phyloP scores from a whole-genome alignment of 2,113 vertebrate species.

The Rhynchomys soricoides region DNA sequence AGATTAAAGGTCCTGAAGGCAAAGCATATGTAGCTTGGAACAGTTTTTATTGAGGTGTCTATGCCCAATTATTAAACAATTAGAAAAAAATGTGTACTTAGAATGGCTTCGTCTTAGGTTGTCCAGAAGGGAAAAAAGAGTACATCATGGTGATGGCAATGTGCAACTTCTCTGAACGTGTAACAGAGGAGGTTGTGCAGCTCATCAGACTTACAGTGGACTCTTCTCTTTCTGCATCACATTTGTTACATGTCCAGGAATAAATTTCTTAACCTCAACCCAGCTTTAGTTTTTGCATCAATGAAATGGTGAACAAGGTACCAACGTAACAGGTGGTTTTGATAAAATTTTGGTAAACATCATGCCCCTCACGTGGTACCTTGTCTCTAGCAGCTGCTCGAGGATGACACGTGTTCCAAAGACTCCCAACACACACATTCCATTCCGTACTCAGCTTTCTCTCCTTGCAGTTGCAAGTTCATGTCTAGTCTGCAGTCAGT shows the following conservation, averaged over 20 bases:
- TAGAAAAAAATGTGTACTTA: conserved; percentile 14
- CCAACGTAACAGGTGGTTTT: not conserved
- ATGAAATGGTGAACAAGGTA: not conserved
- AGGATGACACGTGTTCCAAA: not conserved
- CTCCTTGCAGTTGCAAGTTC: not conserved
- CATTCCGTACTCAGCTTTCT: not conserved
- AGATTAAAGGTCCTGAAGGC: not conserved
- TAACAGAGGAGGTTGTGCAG: not conserved
- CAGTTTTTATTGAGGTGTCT: not conserved
- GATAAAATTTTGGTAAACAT: not conserved
- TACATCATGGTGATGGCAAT: not conserved
- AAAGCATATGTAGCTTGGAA: conserved; percentile 17
- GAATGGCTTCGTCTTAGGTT: not conserved
- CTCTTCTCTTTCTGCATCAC: not conserved
- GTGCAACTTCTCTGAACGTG: not conserved
- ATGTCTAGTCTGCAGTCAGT: not conserved
- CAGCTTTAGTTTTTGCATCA: not conserved
- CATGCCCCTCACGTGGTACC: not conserved
- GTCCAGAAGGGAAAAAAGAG: not conserved
- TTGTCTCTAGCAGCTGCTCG: not conserved
- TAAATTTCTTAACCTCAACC: not conserved
- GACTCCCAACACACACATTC: not conserved
- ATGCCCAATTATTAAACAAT: not conserved
- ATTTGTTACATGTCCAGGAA: not conserved
- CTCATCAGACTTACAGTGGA: not conserved